Conservation (phyloP, 2,797 vertebrate species). For the Apogon hyalosoma region DNA sequence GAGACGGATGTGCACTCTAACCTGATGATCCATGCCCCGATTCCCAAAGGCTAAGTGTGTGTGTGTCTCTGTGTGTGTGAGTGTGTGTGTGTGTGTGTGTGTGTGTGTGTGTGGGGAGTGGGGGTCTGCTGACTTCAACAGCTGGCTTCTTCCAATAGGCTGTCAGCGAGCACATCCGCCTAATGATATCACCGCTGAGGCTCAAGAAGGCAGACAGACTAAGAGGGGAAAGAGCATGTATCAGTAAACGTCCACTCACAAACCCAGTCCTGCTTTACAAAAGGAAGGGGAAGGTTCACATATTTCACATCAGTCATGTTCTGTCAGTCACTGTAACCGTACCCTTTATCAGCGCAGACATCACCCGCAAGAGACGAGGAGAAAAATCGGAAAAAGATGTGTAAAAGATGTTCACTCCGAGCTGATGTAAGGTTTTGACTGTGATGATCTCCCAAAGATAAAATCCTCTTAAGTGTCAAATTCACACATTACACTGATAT, state of each 20-base stretch:
- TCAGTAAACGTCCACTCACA: neutral
- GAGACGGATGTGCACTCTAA: constrained; percentile 74
- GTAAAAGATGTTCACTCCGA: too few species aligned
- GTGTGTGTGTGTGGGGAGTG: constrained; percentile 22
- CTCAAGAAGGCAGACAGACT: constrained; percentile 19
- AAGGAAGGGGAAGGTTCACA: neutral
- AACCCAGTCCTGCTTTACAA: neutral
- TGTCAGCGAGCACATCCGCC: constrained; percentile 59
- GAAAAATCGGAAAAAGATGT: neutral
- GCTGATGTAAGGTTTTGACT: too few species aligned
- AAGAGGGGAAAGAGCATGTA: constrained; percentile 22
- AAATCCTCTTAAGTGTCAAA: too few species aligned
- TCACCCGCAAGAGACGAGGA: neutral
- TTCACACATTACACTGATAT: too few species aligned
- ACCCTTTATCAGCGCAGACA: too few species aligned
- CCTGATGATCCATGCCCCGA: constrained; percentile 72
- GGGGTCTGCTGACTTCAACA: constrained; percentile 62
- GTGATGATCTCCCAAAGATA: too few species aligned
- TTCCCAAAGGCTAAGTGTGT: constrained; percentile 64
- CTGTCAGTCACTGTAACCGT: too few species aligned
- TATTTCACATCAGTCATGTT: neutral
- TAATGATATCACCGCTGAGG: constrained; percentile 57
- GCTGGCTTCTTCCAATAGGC: constrained; percentile 70
- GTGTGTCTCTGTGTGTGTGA: too few species aligned
- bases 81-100: constrained; percentile 17